phyloP scores from a whole-genome alignment of 2,888 invertebrate species.

The Pocota personata region DNA sequence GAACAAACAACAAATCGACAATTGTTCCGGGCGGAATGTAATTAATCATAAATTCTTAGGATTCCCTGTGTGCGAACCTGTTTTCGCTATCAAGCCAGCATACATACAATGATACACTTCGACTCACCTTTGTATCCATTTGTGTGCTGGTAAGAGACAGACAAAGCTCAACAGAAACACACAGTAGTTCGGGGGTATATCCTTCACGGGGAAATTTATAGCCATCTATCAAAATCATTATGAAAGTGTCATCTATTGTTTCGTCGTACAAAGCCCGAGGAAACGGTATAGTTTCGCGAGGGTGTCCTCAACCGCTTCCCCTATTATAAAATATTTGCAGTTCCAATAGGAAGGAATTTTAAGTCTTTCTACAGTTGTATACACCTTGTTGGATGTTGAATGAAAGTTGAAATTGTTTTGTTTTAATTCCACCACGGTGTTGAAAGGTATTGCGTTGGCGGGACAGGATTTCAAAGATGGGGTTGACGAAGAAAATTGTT shows the following conservation, averaged over 20 bases:
- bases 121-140: slow-evolving; percentile 51
- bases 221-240: slow-evolving; percentile 73
- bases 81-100: slow-evolving; percentile 17
- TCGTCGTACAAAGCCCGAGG: slow-evolving; percentile 48
- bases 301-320: slow-evolving; percentile 42
- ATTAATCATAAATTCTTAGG: slow-evolving; percentile 72
- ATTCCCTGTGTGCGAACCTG: slow-evolving; percentile 55
- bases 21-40: slow-evolving; percentile 59
- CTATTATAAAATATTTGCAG: slow-evolving; percentile 55
- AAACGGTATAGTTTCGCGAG: slow-evolving; percentile 50
- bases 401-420: slow-evolving; percentile 51
- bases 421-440: slow-evolving; percentile 31
- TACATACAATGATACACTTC: slow-evolving; percentile 43
- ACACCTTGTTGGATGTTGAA: slow-evolving; percentile 18
- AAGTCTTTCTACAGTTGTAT: slow-evolving; percentile 1
- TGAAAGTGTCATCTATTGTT: slow-evolving; percentile 73
- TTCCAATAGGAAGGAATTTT: slow-evolving; percentile 44
- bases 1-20: slow-evolving; percentile 68
- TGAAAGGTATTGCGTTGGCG: slow-evolving; percentile 11
- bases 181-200: slow-evolving; percentile 36
- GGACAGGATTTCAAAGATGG: not conserved
- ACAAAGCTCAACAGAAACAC: slow-evolving; percentile 15
- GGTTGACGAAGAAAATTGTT: slow-evolving; percentile 35
- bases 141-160: not conserved
- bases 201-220: slow-evolving; percentile 61